A percentile compares a stretch with the other conserved stretches of the same genome.
phyloP scores from a whole-genome alignment of 2,888 invertebrate species.

The Ptilodon capucinus region DNA sequence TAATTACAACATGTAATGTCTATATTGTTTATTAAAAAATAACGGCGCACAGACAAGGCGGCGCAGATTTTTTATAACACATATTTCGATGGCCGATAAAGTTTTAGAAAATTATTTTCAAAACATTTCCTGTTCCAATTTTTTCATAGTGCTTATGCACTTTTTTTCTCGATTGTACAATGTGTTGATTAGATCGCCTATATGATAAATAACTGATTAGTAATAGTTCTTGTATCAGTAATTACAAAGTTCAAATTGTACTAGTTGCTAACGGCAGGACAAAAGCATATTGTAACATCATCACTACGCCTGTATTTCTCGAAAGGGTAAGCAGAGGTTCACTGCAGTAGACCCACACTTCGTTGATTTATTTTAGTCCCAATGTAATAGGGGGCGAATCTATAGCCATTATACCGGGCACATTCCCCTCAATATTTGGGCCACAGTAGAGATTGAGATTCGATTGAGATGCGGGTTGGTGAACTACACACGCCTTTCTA shows the following conservation, averaged over 20 bases:
- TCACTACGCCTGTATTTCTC: too few species aligned
- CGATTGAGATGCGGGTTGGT: too few species aligned
- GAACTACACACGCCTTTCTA: too few species aligned
- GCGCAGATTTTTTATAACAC: slow-evolving; percentile 24
- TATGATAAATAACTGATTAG: not conserved
- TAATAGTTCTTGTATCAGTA: not conserved
- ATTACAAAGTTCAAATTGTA: not conserved
- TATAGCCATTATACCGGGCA: too few species aligned
- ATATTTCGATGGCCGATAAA: slow-evolving; percentile 29
- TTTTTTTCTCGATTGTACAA: not conserved
- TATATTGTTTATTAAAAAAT: slow-evolving; percentile 39
- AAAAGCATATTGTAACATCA: too few species aligned
- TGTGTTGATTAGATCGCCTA: not conserved
- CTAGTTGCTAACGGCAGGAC: not conserved
- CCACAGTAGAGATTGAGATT: too few species aligned
- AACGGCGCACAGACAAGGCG: slow-evolving; percentile 27
- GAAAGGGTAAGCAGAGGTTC: too few species aligned
- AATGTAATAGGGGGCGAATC: too few species aligned
- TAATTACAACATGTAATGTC: slow-evolving; percentile 36
- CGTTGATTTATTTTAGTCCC: too few species aligned
- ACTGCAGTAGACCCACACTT: too few species aligned
- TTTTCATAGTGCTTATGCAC: not conserved
- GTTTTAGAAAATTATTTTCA: slow-evolving; percentile 18
- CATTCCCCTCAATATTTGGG: too few species aligned
- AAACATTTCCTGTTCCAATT: slow-evolving; percentile 7